These are phyloP conservation scores for Patiria pectinifera DNA, from an alignment of 53 echinoderm and acorn worm genomes.

Conservation along the genomic window DNA sequence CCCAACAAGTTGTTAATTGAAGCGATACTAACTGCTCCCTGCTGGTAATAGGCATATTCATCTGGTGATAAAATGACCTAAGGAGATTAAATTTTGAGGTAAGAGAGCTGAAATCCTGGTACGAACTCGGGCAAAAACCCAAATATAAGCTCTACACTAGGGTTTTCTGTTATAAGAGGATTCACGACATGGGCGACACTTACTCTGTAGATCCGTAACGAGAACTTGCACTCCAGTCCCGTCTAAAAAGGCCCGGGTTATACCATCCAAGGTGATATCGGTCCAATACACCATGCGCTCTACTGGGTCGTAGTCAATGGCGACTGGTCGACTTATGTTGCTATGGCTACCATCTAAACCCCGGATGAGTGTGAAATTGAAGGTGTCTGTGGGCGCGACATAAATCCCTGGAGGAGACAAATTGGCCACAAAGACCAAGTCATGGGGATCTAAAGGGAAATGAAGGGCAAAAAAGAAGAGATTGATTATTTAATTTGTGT, in stretches of 20 bases:
- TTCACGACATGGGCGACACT: no score
- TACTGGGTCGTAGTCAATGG: constrained; percentile 68
- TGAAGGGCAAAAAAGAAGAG: not conserved
- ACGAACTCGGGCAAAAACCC: no score
- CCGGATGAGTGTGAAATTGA: constrained; percentile 54
- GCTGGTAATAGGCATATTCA: no score
- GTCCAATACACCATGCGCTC: constrained; percentile 56
- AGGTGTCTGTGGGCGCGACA: constrained; percentile 30
- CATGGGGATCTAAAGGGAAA: not conserved
- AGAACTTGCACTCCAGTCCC: constrained; percentile 41
- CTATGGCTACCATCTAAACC: not conserved
- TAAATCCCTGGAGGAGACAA: constrained; percentile 5
- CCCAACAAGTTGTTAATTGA: no score
- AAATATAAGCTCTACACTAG: no score
- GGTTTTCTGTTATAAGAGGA: no score
- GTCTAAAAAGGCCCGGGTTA: constrained; percentile 20
- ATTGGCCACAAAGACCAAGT: constrained; percentile 46
- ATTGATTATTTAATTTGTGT: no score
- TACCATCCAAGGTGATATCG: not conserved
- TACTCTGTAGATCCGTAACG: not conserved
- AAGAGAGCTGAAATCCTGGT: no score
- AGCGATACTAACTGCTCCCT: no score
- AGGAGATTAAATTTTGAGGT: no score
- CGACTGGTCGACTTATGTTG: constrained; percentile 14
- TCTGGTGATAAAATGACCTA: no score